Evolutionary conservation across 2,113 vertebrate species (phyloP).

Genomic region (Columba janthina): DNA sequence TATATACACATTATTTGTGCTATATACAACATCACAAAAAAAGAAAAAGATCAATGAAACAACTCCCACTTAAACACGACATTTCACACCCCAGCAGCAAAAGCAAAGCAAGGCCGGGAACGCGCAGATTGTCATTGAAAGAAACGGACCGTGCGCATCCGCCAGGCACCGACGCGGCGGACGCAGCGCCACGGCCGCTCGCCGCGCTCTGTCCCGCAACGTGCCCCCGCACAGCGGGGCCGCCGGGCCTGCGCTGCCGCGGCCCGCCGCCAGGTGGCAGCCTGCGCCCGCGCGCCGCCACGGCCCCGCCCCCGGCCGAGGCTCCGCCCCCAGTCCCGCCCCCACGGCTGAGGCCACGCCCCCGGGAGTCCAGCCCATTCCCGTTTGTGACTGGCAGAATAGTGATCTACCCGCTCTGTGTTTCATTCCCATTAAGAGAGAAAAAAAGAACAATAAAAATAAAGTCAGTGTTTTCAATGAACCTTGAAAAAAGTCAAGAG

Average conservation of each 20-base stretch:
- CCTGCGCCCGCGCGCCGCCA: neutral
- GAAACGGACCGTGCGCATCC: accelerated
- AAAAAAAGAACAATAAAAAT: too few relatives aligned
- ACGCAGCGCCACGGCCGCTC: accelerated
- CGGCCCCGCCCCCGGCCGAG: too few relatives aligned
- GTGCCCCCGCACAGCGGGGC: accelerated
- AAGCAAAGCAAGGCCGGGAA: accelerated
- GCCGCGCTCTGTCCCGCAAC: accelerated
- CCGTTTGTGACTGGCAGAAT: too few relatives aligned
- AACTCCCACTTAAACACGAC: neutral
- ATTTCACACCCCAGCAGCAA: neutral
- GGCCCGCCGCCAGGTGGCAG: neutral
- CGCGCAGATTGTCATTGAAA: neutral
- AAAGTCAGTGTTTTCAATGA: neutral
- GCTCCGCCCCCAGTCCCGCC: too few relatives aligned
- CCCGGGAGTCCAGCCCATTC: too few relatives aligned
- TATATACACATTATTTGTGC: accelerated
- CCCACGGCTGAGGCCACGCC: too few relatives aligned
- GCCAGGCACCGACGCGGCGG: accelerated
- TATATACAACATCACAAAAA: neutral
- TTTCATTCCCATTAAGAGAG: too few relatives aligned
- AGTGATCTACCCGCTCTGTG: too few relatives aligned
- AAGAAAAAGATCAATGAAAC: neutral
- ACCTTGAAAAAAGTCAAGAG: neutral
- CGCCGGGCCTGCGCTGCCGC: neutral